Evolutionary conservation across 2,888 invertebrate genomes (phyloP), one percentile per base, ranked within the genome.

Genomic region (Deroplatys truncata): DNA sequence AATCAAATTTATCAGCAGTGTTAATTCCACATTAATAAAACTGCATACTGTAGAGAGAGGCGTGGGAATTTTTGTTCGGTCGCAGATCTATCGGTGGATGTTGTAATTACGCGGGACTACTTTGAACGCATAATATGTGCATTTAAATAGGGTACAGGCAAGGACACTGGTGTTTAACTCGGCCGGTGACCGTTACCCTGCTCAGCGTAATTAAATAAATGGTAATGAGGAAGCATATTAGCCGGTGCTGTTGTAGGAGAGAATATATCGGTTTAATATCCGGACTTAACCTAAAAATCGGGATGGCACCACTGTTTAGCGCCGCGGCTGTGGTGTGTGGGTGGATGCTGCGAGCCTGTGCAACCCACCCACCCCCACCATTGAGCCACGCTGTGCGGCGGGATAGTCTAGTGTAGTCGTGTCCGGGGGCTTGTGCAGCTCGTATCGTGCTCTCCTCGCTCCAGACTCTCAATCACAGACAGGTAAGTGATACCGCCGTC

Each of bases 371-470:
- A 28, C 49, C 25, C 49, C 43, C 43, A 35, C 83, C 83, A 83
- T 85, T 85, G 43, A 85, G 43, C 85, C n/a, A 28, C 43, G 20
- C 35, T 85, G 84, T 85, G 35, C 85, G 29, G 49, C 87, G 87
- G 87, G 87, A 31, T 87, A 87, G 87, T 87, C 87, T 87, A 87
- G 82, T 87, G 82, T 87, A 83, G 87, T 83, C 83, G 87, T 83
- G 87, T 87, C 87, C 87, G 28, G 72, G 82, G 87, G 83, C 82
- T 82, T 87, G 82, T 35, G 56, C 56, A 72, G 56, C 15, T 72
- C 56, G 56, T 72, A 72, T 20, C 56, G 56, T 25, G 15, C 25
- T 72, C 56, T 72, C 56, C 56, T 72, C 56, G 56, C 56, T 72
- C 20, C 56, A 72, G 56, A 16, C 56, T 20, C 56, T 20, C 20